Conservation (phyloP, 2,113 vertebrate genomes). For the Prinia subflava region DNA sequence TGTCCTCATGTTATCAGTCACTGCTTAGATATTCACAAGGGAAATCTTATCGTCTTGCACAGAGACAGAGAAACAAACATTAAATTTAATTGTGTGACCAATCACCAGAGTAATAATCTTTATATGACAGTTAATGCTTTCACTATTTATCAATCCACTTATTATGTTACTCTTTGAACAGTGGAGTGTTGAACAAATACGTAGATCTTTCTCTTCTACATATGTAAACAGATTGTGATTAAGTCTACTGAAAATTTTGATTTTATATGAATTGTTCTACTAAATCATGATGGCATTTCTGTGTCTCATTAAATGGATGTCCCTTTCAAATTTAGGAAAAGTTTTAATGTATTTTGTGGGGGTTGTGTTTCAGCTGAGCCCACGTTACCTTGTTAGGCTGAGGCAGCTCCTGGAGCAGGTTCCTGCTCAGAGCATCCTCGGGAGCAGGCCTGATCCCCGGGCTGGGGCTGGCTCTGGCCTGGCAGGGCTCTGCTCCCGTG, state of each 20-base stretch:
- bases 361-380: not conserved
- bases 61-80: conserved; percentile 65
- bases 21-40: conserved; percentile 40
- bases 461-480: not conserved
- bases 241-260: not conserved
- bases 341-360: not conserved
- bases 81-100: conserved; percentile 66
- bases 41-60: conserved; percentile 52
- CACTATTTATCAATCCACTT: conserved; percentile 70
- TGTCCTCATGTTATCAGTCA: conserved; percentile 57
- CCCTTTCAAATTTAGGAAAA: not conserved
- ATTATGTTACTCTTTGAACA: conserved; percentile 50
- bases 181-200: conserved; percentile 46
- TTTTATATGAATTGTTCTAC: conserved; percentile 3
- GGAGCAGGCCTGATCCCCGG: accelerated
- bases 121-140: conserved; percentile 66
- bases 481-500: not conserved
- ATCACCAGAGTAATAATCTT: conserved; percentile 64
- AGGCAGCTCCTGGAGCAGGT: not conserved
- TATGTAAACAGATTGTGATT: not conserved
- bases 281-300: not conserved
- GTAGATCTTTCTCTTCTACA: conserved; percentile 34
- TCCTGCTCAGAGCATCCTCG: not conserved
- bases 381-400: not conserved
- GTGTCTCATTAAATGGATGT: not conserved